These are phyloP conservation scores for Myathropa florea DNA, from an alignment of 2,888 invertebrate species.

Conservation along the genomic window DNA sequence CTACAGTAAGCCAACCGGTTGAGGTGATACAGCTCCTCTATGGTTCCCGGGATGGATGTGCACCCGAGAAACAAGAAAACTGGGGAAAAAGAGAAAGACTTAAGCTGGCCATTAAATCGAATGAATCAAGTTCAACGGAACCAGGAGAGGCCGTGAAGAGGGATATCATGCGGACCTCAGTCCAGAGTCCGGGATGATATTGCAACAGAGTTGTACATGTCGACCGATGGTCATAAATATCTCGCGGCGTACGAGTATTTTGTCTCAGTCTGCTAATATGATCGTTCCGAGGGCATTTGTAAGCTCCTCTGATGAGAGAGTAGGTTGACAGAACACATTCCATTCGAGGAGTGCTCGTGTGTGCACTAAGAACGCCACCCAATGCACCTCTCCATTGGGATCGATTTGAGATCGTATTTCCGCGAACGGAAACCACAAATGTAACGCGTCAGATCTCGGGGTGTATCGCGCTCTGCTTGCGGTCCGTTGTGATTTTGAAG, in stretches of 20 bases:
- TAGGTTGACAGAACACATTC: conserved; percentile 44
- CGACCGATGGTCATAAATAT: conserved; percentile 39
- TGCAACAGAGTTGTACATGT: conserved; percentile 21
- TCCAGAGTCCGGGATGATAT: conserved; percentile 16
- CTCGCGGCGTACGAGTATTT: conserved; percentile 14
- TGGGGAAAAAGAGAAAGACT: background rate
- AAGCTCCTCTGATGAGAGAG: conserved; percentile 1
- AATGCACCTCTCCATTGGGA: conserved; percentile 8
- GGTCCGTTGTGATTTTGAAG: conserved; percentile 20
- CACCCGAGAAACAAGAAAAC: conserved; percentile 25
- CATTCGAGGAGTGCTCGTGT: background rate
- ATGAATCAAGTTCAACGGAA: conserved; percentile 67
- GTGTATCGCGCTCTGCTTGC: conserved; percentile 17
- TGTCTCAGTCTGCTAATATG: background rate
- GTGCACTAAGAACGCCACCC: conserved; percentile 9
- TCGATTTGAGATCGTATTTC: conserved; percentile 28
- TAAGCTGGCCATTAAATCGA: conserved; percentile 36
- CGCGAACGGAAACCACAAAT: conserved; percentile 55
- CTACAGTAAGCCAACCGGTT: conserved; percentile 63
- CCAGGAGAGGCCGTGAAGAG: background rate
- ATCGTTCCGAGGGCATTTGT: conserved; percentile 1
- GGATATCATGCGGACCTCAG: conserved; percentile 21
- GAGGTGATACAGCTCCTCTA: background rate
- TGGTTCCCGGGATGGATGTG: conserved; percentile 17
- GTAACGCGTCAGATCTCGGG: conserved; percentile 18